Percentiles rank a stretch among this genome's conserved stretches.
These are phyloP conservation scores for Hycleus cichorii DNA, from an alignment of 1,140 invertebrate genomes.

Conservation along the genomic window DNA sequence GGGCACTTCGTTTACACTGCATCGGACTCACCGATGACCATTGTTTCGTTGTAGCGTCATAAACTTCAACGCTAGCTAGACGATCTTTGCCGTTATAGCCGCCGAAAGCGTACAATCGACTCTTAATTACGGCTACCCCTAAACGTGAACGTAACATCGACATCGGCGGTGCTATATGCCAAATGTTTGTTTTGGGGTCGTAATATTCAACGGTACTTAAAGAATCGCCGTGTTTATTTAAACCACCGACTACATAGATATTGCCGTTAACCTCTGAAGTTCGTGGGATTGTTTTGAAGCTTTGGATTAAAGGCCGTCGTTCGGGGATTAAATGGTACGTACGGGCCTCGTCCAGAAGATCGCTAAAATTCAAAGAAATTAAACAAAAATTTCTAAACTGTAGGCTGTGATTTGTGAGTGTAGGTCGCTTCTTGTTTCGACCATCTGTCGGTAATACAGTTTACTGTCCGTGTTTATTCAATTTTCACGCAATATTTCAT, in stretches of 20 bases:
- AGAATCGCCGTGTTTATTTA: constrained; percentile 80
- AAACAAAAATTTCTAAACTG: neutral
- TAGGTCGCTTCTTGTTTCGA: neutral
- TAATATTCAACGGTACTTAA: constrained; percentile 82
- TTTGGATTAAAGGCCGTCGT: constrained; percentile 64
- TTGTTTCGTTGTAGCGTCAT: constrained; percentile 62
- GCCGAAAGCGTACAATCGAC: constrained; percentile 66
- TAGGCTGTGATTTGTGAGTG: too few species aligned
- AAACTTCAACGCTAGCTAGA: constrained; percentile 81
- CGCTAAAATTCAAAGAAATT: constrained; percentile 43
- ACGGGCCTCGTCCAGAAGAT: constrained; percentile 75
- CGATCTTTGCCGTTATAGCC: constrained; percentile 78
- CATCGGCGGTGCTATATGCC: constrained; percentile 79
- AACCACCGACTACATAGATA: constrained; percentile 82
- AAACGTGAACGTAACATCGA: constrained; percentile 75
- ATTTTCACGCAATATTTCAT: too few species aligned
- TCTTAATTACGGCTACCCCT: constrained; percentile 74
- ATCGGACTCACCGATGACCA: constrained; percentile 78
- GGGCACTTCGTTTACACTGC: constrained; percentile 77
- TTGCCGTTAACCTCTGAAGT: constrained; percentile 69
- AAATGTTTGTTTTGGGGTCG: constrained; percentile 63
- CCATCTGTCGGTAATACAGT: neutral
- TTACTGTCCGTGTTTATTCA: too few species aligned
- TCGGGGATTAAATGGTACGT: constrained; percentile 83
- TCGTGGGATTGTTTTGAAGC: constrained; percentile 66